Base-by-base conservation (phyloP, 1,140 invertebrate genomes). In the Ceratina japonica region DNA sequence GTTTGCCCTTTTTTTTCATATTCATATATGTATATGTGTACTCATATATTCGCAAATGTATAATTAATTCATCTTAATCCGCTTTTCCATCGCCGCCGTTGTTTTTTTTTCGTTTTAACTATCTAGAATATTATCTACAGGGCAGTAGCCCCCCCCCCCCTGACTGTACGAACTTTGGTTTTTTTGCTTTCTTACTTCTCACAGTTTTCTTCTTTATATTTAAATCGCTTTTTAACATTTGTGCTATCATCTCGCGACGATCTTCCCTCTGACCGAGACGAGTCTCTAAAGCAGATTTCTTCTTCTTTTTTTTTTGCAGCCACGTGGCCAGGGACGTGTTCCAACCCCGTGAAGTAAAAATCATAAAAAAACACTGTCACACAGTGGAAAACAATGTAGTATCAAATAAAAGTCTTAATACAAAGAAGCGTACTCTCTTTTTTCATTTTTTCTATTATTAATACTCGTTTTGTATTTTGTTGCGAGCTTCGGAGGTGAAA, bases 71-170 rank as follows among this genome's bases (percentile, higher is more conserved):
- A 52, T 44, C 37, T 44, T 44, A 44, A 71, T 71, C 63, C 61
- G 64, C 61, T 68, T n/a, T 59, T 22, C 10, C 37, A 8, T 10
- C 37, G 10, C 10, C 37, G 37, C 37, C 37, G 37, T 56, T 5
- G 1, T 5, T 51, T 16, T 31, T 52, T 37, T 64, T 16, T 80
- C 59, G 73, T 79, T 65, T 75, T 75, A 81, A 73, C 80, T 89
- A 90, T 87, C 83, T 90, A 88, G 85, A 65, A 85, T 86, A 85
- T 85, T 85, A 88, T 89, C 85, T 90, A 90, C 88, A 90, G 88
- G 87, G 84, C 86, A 90, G 86, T 88, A 89, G 84, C 74, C 89
- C 89, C n/a, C n/a, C n/a, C n/a, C n/a, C n/a, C n/a, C n/a, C 81
- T 85, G 81, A 88, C 82, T 86, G 86, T 81, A 76, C 78, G 79